A percentile compares a stretch with the other conserved stretches of the same genome.
Conservation (phyloP, 2,113 vertebrate species). For the Oxygymnocypris stewartii region DNA sequence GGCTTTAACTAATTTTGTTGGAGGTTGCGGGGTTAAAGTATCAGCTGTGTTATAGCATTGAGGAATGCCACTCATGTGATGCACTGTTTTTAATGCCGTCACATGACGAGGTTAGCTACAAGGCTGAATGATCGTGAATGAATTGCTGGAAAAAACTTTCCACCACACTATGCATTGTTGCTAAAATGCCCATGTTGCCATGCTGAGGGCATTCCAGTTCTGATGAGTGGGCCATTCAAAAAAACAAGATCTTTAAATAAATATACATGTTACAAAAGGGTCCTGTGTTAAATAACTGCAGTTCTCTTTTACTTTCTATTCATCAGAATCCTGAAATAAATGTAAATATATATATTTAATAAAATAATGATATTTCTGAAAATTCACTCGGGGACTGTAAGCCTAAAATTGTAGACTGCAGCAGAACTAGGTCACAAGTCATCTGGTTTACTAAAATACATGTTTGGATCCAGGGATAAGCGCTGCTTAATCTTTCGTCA, state of each 20-base stretch:
- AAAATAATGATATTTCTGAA: background rate
- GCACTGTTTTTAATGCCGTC: conserved; percentile 15
- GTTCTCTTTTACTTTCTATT: too few species aligned
- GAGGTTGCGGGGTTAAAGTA: background rate
- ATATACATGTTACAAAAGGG: too few species aligned
- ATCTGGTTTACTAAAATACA: background rate
- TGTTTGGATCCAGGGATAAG: background rate
- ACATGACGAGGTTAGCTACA: background rate
- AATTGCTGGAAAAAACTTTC: conserved; percentile 7
- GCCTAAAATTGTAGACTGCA: background rate
- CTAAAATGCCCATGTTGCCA: background rate
- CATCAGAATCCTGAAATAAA: too few species aligned
- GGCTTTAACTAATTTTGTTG: too few species aligned
- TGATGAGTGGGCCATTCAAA: background rate
- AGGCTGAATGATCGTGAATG: background rate
- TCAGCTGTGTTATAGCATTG: background rate
- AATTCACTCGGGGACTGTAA: background rate
- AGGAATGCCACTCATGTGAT: conserved; percentile 27
- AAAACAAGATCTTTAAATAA: background rate
- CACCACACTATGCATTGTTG: background rate
- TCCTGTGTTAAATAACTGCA: too few species aligned
- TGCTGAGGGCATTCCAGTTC: background rate
- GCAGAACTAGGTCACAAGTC: conserved; percentile 1
- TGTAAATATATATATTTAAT: too few species aligned
- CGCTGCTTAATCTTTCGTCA: background rate